Evolutionary conservation across 2,797 vertebrate genomes (phyloP).

Genomic region (Rhinoraja longicauda): DNA sequence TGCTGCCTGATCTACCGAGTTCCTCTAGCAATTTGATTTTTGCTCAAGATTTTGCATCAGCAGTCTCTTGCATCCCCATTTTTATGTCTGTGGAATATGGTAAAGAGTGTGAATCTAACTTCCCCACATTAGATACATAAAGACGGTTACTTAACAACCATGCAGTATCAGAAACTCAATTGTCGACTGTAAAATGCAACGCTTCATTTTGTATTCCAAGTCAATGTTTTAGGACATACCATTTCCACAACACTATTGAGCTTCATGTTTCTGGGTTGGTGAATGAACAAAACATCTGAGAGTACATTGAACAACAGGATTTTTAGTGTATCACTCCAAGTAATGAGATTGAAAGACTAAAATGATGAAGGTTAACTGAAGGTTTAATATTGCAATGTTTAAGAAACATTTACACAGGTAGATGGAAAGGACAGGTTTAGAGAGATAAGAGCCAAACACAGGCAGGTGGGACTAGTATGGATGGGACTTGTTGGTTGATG

Average conservation of each 20-base stretch:
- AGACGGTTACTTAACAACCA: neutral
- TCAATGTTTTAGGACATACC: neutral
- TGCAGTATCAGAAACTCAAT: neutral
- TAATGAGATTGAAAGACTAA: neutral
- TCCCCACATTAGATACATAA: neutral
- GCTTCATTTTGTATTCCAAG: neutral
- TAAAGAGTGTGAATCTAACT: neutral
- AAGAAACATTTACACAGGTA: too few relatives aligned
- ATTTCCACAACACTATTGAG: neutral
- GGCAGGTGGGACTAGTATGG: too few relatives aligned
- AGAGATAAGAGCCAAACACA: too few relatives aligned
- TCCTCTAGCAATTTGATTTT: too few relatives aligned
- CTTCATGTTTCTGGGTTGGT: neutral
- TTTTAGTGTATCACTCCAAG: neutral
- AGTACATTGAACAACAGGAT: neutral
- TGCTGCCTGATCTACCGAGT: too few relatives aligned
- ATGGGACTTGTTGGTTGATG: too few relatives aligned
- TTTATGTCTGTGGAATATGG: neutral
- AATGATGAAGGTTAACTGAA: neutral
- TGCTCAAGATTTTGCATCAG: too few relatives aligned
- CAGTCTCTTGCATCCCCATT: neutral
- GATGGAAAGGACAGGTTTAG: too few relatives aligned
- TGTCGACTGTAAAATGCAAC: neutral
- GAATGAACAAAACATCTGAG: neutral
- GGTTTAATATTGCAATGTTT: neutral